A percentile compares a stretch with the other conserved stretches of the same genome.
These are phyloP conservation scores for Perca schrenkii DNA, from an alignment of 2,113 vertebrate genomes.

Conservation along the genomic window DNA sequence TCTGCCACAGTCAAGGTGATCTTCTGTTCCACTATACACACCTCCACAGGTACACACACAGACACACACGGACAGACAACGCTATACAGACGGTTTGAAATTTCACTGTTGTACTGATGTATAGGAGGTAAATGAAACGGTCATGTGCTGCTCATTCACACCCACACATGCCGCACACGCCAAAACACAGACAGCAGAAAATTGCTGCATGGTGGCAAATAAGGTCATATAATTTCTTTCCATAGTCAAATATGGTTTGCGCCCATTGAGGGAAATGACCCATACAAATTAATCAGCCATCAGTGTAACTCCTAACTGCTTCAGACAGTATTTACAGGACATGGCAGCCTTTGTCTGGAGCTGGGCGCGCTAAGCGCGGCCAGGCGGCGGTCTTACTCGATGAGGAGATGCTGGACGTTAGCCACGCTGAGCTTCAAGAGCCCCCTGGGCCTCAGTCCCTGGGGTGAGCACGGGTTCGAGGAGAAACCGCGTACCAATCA, in stretches of 20 bases:
- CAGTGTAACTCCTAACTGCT: slow-evolving; percentile 57
- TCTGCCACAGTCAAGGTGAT: slow-evolving; percentile 85
- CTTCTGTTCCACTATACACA: slow-evolving; percentile 68
- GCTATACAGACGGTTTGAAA: slow-evolving; percentile 50
- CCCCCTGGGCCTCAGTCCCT: slow-evolving; percentile 69
- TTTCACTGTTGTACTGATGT: slow-evolving; percentile 46
- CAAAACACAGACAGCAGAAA: slow-evolving; percentile 28
- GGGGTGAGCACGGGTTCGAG: slow-evolving; percentile 67
- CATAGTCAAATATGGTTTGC: slow-evolving; percentile 47
- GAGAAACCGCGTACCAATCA: slow-evolving; percentile 72
- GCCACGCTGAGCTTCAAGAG: slow-evolving; percentile 60
- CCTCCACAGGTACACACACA: slow-evolving; percentile 49
- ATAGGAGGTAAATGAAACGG: slow-evolving; percentile 31
- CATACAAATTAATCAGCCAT: slow-evolving; percentile 66
- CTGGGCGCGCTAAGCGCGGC: slow-evolving; percentile 32
- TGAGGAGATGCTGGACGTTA: slow-evolving; percentile 67
- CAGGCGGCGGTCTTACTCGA: slow-evolving; percentile 53
- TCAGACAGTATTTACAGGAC: slow-evolving; percentile 69
- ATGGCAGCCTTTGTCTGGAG: slow-evolving; percentile 65
- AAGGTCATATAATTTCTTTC: slow-evolving; percentile 54
- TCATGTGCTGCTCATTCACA: slow-evolving; percentile 19
- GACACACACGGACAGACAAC: slow-evolving; percentile 31
- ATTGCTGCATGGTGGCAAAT: slow-evolving; percentile 41
- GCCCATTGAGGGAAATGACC: slow-evolving; percentile 45
- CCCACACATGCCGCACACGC: slow-evolving; percentile 17